phyloP scores from a whole-genome alignment of 1,140 invertebrate species.

The Araneus ventricosus region DNA sequence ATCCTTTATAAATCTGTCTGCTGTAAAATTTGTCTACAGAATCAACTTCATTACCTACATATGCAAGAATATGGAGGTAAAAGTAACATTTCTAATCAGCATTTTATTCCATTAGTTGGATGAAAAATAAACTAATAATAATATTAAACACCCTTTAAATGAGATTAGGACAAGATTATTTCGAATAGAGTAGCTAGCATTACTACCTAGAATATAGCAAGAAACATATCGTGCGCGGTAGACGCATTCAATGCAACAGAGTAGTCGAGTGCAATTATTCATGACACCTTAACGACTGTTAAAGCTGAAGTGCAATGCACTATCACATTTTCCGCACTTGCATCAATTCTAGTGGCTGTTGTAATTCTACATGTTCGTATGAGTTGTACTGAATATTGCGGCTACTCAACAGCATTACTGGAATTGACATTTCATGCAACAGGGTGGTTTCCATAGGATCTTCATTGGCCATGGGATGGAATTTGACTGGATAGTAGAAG shows the following conservation, averaged over 20 bases:
- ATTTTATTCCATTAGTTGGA: too few species aligned
- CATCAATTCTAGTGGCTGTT: not conserved
- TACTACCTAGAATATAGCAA: not conserved
- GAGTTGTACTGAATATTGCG: constrained; percentile 4
- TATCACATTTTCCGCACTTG: constrained; percentile 36
- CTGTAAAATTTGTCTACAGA: too few species aligned
- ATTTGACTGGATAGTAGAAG: not conserved
- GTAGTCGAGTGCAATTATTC: constrained; percentile 1
- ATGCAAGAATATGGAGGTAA: too few species aligned
- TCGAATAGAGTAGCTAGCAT: not conserved
- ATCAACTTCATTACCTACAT: too few species aligned
- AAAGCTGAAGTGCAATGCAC: constrained; percentile 16
- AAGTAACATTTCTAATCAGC: too few species aligned
- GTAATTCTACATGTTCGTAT: not conserved
- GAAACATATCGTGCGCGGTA: not conserved
- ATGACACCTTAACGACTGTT: constrained; percentile 19
- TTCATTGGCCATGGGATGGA: not conserved
- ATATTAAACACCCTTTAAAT: not conserved
- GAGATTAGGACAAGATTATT: not conserved
- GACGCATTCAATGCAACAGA: not conserved
- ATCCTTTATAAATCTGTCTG: too few species aligned
- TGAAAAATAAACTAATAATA: not conserved
- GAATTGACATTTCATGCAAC: not conserved
- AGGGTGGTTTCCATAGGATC: not conserved
- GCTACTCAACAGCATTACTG: constrained; percentile 5